Conservation (phyloP, 1,140 invertebrate genomes). For the Paramacrobiotus metropolitanus region DNA sequence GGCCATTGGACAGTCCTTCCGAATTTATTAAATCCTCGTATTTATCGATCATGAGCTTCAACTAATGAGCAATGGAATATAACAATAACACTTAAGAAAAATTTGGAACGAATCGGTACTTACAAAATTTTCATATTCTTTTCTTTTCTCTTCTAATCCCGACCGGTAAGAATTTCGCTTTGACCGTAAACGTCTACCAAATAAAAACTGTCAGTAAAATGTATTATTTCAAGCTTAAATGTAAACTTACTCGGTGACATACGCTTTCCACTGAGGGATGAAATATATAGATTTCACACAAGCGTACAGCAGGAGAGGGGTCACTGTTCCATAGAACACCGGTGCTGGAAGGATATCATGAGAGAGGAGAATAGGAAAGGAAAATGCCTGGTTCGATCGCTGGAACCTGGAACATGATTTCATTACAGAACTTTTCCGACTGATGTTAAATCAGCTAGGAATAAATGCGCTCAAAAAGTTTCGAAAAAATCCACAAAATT, state of each 20-base stretch:
- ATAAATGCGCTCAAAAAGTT: background rate
- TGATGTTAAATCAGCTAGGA: background rate
- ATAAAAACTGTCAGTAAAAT: no score
- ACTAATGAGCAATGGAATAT: background rate
- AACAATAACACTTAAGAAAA: background rate
- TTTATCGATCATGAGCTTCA: background rate
- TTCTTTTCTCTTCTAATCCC: background rate
- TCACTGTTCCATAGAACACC: conserved; percentile 70
- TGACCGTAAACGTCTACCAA: background rate
- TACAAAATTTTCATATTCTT: conserved; percentile 1
- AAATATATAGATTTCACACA: conserved; percentile 11
- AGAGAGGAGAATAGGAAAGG: conserved; percentile 66
- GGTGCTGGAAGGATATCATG: conserved; percentile 67
- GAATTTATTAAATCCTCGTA: background rate
- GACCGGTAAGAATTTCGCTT: background rate
- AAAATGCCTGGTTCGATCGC: conserved; percentile 61
- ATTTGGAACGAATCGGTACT: background rate
- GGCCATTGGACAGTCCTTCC: conserved; percentile 26
- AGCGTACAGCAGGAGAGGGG: conserved; percentile 42
- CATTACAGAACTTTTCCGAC: background rate
- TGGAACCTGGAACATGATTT: conserved; percentile 38
- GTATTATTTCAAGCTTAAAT: no score
- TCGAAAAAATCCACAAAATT: background rate
- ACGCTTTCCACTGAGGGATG: background rate
- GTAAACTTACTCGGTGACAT: background rate